These are phyloP conservation scores for Larimichthys crocea DNA, from an alignment of 2,113 vertebrate genomes.

Conservation along the genomic window DNA sequence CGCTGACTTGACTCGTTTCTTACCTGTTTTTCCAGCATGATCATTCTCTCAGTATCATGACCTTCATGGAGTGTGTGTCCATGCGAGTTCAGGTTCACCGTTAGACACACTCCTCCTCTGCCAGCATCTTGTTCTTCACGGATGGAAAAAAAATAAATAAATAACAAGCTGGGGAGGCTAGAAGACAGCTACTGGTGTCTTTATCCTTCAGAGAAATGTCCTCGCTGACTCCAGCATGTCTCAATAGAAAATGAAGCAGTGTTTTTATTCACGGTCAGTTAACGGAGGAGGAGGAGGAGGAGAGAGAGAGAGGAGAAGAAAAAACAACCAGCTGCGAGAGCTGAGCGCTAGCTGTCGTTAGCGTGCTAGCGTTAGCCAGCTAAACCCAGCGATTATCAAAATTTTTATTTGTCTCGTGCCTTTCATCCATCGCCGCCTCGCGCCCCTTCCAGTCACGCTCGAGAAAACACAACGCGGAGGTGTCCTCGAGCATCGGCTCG, in stretches of 20 bases:
- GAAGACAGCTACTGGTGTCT: not conserved
- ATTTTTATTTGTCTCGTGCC: conserved; percentile 61
- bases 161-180: conserved; percentile 35
- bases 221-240: conserved; percentile 52
- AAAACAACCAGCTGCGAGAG: conserved; percentile 21
- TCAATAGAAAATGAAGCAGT: not conserved
- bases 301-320: not conserved
- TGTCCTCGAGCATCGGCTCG: not conserved
- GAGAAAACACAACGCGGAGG: not conserved
- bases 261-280: conserved; percentile 17
- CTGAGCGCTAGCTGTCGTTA: conserved; percentile 55
- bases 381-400: conserved; percentile 46
- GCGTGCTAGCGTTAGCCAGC: conserved; percentile 64
- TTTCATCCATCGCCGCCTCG: conserved; percentile 52
- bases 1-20: not conserved
- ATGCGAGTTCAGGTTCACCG: conserved; percentile 48
- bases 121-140: conserved; percentile 62
- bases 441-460: conserved; percentile 46
- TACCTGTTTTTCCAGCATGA: conserved; percentile 86
- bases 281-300: not conserved
- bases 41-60: conserved; percentile 83
- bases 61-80: conserved; percentile 76
- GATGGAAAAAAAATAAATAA: conserved; percentile 24
- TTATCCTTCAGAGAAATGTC: conserved; percentile 57
- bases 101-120: conserved; percentile 48